Evolutionary conservation across 2,113 vertebrate genomes (phyloP), one percentile per base, ranked within the genome.

Genomic region (Hemichromis elongatus): DNA sequence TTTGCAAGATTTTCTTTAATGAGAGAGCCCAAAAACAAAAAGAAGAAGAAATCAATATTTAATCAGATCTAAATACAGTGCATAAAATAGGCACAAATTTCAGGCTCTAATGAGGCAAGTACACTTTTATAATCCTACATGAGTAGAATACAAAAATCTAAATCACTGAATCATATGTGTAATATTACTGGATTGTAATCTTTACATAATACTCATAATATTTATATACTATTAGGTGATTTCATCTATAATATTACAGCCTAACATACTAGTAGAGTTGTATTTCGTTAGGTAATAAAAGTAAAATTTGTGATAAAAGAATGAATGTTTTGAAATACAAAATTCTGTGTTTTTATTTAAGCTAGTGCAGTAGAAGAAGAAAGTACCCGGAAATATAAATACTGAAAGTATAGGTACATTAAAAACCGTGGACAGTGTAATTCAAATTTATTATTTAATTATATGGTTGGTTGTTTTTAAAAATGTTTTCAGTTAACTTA

Each of bases 1-100:
- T 70, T 45, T 45, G 21, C 66, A 18, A 3, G 21, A 18, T 2
- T 14, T 30, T 24, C n/a, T 70, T 1, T 2, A 45, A 70, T 1
- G 7, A 42, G 21, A 16, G 40, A 13, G 42, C 8, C 13, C 12
- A 50, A 70, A 24, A 45, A 24, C 1, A 45, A 45, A 1, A 63
- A 10, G 0, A 4, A 26, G 2, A 45, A 45, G 21, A 45, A 45
- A 42, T 42, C 37, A 26, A 42, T 24, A 47, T 2, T 47, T 47
- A 28, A 73, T 73, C 66, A 45, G 40, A 73, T 47, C 14, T 12
- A 50, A 75, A 30, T 75, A 30, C 68, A 50, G 16, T 75, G 45
- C 45, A 47, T 24, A 45, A 75, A 13, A 52, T 8, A 8, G 26
- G 19, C 0, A 19, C n/a, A 42, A 40, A 30, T 75, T 50, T 5